Evolutionary conservation across 2,888 invertebrate genomes (phyloP).

Genomic region (Epistrophella euchroma): DNA sequence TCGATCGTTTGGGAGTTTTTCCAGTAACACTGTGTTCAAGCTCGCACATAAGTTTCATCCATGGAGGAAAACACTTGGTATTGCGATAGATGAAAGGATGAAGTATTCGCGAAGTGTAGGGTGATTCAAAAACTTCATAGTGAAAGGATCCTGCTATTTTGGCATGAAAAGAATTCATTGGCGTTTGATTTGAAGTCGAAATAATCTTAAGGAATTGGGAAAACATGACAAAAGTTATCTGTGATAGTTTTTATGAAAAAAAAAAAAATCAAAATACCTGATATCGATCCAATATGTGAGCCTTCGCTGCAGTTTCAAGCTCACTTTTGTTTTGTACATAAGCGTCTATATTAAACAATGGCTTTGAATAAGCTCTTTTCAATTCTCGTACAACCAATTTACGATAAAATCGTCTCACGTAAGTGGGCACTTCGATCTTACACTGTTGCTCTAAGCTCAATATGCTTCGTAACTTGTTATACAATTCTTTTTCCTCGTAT

Average conservation of each 20-base stretch:
- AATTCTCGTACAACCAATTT: constrained; percentile 86
- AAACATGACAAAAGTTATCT: not conserved
- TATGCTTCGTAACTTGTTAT: constrained; percentile 80
- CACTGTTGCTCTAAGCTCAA: constrained; percentile 78
- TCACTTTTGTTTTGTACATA: constrained; percentile 68
- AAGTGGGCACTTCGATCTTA: constrained; percentile 80
- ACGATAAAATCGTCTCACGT: constrained; percentile 85
- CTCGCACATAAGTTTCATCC: constrained; percentile 87
- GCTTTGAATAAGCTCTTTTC: constrained; percentile 85
- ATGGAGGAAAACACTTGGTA: constrained; percentile 87
- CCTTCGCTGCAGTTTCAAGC: constrained; percentile 30
- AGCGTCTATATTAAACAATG: constrained; percentile 86
- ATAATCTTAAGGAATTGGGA: constrained; percentile 77
- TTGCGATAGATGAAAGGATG: constrained; percentile 94
- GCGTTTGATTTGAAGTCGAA: constrained; percentile 77
- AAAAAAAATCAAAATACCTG: constrained; percentile 71
- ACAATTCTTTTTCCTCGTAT: constrained; percentile 81
- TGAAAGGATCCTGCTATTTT: constrained; percentile 85
- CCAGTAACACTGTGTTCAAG: constrained; percentile 82
- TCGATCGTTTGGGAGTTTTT: constrained; percentile 84
- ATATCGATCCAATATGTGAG: constrained; percentile 82
- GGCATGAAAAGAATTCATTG: constrained; percentile 83
- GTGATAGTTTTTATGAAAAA: not conserved
- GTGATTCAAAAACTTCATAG: constrained; percentile 87
- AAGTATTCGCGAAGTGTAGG: constrained; percentile 89